These are phyloP conservation scores for Drepanosiphum platanoidis DNA, from an alignment of 2,888 invertebrate genomes.

Conservation along the genomic window DNA sequence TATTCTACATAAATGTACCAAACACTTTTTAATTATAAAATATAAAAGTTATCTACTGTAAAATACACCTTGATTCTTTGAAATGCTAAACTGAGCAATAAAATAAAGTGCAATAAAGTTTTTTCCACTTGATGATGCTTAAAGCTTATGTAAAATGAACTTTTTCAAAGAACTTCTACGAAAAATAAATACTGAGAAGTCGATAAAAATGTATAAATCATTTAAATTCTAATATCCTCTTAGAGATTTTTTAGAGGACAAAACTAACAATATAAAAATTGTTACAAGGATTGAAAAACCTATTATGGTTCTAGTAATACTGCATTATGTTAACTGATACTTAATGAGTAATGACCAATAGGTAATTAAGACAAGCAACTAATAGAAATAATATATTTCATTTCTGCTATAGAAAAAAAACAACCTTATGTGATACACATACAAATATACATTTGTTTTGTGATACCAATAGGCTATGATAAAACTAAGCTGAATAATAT, in stretches of 20 bases:
- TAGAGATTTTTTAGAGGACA: not conserved
- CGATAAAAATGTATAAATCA: slow-evolving; percentile 48
- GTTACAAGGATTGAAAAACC: too few species aligned
- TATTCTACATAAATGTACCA: not conserved
- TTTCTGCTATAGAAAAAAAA: too few species aligned
- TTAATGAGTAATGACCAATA: too few species aligned
- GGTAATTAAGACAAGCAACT: too few species aligned
- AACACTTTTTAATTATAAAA: slow-evolving; percentile 50
- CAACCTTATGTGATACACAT: too few species aligned
- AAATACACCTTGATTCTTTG: slow-evolving; percentile 23
- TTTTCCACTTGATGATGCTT: slow-evolving; percentile 32
- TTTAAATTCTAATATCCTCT: slow-evolving; percentile 40
- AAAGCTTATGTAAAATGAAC: slow-evolving; percentile 32
- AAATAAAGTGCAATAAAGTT: slow-evolving; percentile 43
- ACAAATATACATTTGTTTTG: too few species aligned
- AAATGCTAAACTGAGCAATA: slow-evolving; percentile 51
- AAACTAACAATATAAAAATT: too few species aligned
- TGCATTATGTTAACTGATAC: too few species aligned
- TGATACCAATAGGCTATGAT: too few species aligned
- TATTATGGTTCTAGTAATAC: too few species aligned
- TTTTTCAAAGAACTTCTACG: slow-evolving; percentile 41
- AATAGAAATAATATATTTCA: too few species aligned
- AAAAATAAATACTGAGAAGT: slow-evolving; percentile 36
- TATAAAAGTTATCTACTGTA: slow-evolving; percentile 34
- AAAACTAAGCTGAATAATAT: too few species aligned